phyloP scores from a whole-genome alignment of 2,113 vertebrate genomes.

The Semicossyphus pulcher region DNA sequence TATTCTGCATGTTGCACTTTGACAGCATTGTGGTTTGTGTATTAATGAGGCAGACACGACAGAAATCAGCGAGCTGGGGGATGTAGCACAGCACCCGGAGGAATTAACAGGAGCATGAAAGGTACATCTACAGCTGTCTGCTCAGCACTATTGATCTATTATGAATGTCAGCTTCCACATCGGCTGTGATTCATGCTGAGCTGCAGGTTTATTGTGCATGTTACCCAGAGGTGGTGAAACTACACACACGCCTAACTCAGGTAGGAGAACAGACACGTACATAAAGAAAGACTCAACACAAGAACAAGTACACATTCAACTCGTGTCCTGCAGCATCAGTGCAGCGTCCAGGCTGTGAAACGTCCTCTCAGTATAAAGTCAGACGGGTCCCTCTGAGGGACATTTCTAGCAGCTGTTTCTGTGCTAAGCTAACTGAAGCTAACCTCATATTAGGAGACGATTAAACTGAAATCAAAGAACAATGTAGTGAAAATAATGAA shows the following conservation, averaged over 20 bases:
- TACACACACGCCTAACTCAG: neutral
- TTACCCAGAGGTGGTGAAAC: neutral
- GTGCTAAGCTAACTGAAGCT: no score
- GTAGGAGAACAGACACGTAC: no score
- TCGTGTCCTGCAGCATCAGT: no score
- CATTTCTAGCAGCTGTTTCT: no score
- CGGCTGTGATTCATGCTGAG: slow-evolving; percentile 21
- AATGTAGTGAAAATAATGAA: no score
- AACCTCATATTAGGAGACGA: no score
- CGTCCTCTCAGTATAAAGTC: no score
- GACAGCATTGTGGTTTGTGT: slow-evolving; percentile 58
- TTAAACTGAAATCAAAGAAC: no score
- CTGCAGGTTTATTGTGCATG: neutral
- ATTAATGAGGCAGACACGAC: slow-evolving; percentile 66
- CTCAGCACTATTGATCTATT: slow-evolving; percentile 69
- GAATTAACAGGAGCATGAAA: slow-evolving; percentile 68
- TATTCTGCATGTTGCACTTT: slow-evolving; percentile 37
- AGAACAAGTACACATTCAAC: no score
- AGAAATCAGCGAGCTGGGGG: slow-evolving; percentile 23
- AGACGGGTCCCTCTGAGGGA: no score
- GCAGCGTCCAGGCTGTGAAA: no score
- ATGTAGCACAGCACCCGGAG: slow-evolving; percentile 64
- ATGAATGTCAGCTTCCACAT: slow-evolving; percentile 61
- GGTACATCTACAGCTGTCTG: slow-evolving; percentile 67
- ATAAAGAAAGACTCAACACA: no score